These are phyloP conservation scores for Embidobia sp. DNA, from an alignment of 2,888 invertebrate species.

Conservation along the genomic window DNA sequence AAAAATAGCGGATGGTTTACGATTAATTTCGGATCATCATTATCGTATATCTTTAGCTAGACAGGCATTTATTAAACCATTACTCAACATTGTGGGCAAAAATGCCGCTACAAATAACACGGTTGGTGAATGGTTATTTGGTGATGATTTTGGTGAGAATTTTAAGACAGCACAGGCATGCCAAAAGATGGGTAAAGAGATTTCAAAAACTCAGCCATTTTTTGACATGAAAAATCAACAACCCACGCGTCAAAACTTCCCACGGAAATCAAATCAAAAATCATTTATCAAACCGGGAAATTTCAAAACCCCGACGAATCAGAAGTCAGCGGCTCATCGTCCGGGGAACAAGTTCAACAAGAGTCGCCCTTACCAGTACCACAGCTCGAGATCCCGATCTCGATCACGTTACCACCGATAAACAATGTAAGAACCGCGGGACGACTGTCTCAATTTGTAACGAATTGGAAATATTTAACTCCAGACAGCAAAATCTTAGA, in stretches of 20 bases:
- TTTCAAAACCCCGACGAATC: neutral
- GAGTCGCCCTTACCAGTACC: too few relatives aligned
- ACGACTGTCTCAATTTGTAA: neutral
- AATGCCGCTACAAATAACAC: neutral
- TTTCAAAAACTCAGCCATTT: too few relatives aligned
- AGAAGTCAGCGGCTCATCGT: neutral
- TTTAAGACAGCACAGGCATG: constrained; percentile 15
- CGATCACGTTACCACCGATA: neutral
- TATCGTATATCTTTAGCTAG: neutral
- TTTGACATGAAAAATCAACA: too few relatives aligned
- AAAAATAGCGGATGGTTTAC: constrained; percentile 5
- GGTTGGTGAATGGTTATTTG: constrained; percentile 5
- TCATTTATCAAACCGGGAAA: constrained; percentile 7
- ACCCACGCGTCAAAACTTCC: too few relatives aligned
- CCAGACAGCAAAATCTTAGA: constrained; percentile 1
- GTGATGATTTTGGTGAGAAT: neutral
- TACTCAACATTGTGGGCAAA: neutral
- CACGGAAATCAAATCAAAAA: too few relatives aligned
- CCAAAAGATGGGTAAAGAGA: too few relatives aligned
- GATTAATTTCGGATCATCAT: neutral
- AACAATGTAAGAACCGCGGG: constrained; percentile 5
- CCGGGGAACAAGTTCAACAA: neutral
- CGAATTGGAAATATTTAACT: constrained; percentile 19
- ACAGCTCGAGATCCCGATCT: neutral
- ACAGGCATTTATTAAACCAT: constrained; percentile 6